Percentiles rank a stretch among this genome's conserved stretches.
Conservation (phyloP, 37 sponge, comb jelly and placozoan genomes). For the Spongilla lacustris region DNA sequence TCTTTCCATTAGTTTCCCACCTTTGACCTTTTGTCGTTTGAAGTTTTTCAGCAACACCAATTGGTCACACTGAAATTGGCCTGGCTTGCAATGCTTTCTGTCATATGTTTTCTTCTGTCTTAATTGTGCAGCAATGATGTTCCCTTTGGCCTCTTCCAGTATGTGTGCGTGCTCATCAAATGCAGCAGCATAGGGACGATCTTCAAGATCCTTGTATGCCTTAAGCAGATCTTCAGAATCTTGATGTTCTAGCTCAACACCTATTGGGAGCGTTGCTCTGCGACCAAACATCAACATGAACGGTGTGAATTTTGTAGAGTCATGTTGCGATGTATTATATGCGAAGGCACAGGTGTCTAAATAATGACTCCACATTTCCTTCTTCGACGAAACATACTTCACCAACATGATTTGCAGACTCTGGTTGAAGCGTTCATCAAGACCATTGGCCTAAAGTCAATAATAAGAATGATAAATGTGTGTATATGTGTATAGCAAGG, state of each 20-base stretch:
- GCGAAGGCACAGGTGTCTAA: constrained; percentile 76
- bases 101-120: constrained; percentile 76
- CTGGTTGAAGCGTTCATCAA: constrained; percentile 73
- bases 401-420: constrained; percentile 70
- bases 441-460: constrained; percentile 64
- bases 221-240: constrained; percentile 12
- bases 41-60: constrained; percentile 69
- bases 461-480: not conserved
- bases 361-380: constrained; percentile 45
- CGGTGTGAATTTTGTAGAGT: constrained; percentile 73
- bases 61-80: constrained; percentile 29
- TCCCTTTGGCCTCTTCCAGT: constrained; percentile 62
- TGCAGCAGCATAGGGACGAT: constrained; percentile 1
- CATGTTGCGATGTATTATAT: constrained; percentile 76
- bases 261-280: constrained; percentile 65
- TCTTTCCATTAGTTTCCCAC: constrained; percentile 60
- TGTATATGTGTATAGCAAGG: not conserved
- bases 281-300: constrained; percentile 73
- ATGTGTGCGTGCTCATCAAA: not conserved
- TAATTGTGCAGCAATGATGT: constrained; percentile 69
- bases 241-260: constrained; percentile 26
- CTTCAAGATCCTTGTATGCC: constrained; percentile 5
- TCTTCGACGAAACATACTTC: constrained; percentile 58
- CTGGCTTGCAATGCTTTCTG: constrained; percentile 61
- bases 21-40: constrained; percentile 68